These are phyloP conservation scores for Pteruthius melanotis DNA, from an alignment of 2,113 vertebrate species.

Conservation along the genomic window DNA sequence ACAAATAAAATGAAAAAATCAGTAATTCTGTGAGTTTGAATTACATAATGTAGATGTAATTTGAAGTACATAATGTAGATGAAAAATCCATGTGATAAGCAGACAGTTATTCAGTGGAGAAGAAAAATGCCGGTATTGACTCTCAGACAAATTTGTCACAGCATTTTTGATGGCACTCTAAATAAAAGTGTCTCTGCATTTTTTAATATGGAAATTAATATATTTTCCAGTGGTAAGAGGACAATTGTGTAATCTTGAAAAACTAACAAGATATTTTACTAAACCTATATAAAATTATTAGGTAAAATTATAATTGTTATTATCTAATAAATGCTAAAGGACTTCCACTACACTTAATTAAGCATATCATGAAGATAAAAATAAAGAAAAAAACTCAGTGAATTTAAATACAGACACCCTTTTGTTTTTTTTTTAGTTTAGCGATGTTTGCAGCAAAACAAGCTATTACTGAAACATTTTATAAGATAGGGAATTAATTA, in stretches of 20 bases:
- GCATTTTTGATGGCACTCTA: neutral
- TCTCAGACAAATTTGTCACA: neutral
- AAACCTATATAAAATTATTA: neutral
- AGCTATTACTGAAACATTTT: neutral
- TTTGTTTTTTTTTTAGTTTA: neutral
- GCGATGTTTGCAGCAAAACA: neutral
- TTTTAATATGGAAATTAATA: neutral
- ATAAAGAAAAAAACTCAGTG: neutral
- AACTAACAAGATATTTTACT: neutral
- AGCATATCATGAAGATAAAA: neutral
- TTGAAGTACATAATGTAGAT: neutral
- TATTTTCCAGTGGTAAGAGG: neutral
- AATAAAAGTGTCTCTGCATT: neutral
- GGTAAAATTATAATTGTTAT: neutral
- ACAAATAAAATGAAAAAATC: neutral
- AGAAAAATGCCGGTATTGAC: neutral
- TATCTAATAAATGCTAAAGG: neutral
- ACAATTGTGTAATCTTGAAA: neutral
- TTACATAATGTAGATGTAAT: neutral
- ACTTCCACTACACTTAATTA: neutral
- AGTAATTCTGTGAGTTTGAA: neutral
- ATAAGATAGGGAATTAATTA: neutral
- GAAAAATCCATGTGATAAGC: neutral
- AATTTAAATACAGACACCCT: neutral
- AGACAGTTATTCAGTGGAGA: neutral